A percentile compares a stretch with the other conserved stretches of the same genome.
phyloP scores from a whole-genome alignment of 2,797 vertebrate genomes.

The Lithobates pipiens region DNA sequence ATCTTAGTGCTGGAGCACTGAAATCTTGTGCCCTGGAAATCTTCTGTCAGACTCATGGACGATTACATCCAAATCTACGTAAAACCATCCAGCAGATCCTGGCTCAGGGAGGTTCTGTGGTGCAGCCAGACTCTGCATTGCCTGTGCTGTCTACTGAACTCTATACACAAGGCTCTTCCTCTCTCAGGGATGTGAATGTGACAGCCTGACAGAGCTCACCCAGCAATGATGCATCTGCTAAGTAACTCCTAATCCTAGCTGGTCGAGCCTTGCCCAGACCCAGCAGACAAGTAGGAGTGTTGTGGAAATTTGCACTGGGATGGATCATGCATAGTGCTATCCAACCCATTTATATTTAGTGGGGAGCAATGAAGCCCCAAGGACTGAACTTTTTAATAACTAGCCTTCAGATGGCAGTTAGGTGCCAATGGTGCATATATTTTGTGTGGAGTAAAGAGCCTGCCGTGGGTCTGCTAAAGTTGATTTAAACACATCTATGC shows the following conservation, averaged over 20 bases:
- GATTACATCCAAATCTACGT: conserved; percentile 92
- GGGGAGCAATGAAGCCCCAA: conserved; percentile 13
- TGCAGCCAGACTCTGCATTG: conserved; percentile 63
- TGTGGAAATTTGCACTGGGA: conserved; percentile 12
- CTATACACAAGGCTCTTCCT: conserved; percentile 77
- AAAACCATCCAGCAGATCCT: conserved; percentile 93
- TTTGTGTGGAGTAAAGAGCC: background rate
- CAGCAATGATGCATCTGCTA: background rate
- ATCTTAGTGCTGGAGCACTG: conserved; percentile 91
- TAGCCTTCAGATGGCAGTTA: conserved; percentile 5
- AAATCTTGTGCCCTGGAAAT: conserved; percentile 92
- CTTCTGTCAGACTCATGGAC: conserved; percentile 92
- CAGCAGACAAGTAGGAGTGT: conserved; percentile 5
- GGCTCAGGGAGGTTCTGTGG: conserved; percentile 80
- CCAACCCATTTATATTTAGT: conserved; percentile 13
- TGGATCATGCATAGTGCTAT: background rate
- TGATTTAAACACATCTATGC: conserved; percentile 45
- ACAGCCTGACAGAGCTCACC: conserved; percentile 79
- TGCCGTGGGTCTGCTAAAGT: conserved; percentile 13
- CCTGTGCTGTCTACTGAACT: conserved; percentile 70
- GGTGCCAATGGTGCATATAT: conserved; percentile 32
- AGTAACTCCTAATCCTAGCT: conserved; percentile 42
- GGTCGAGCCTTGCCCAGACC: conserved; percentile 66
- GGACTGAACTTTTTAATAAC: conserved; percentile 14
- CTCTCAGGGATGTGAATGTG: conserved; percentile 91